Base-by-base conservation (phyloP, 2,888 invertebrate genomes). In the Pristionchus mayeri region DNA sequence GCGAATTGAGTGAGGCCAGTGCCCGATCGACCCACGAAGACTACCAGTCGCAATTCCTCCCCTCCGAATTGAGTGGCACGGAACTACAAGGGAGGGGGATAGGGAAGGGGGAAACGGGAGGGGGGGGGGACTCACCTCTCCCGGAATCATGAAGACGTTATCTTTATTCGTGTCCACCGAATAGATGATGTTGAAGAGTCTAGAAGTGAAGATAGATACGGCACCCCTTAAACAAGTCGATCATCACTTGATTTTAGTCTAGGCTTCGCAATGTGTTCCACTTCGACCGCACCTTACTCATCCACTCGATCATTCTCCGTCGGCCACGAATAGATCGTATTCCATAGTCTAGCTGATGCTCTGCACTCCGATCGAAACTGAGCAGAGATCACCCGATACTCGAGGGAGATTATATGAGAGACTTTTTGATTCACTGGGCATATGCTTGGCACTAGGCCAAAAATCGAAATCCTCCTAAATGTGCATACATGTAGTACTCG, bases 271-370 rank as follows among this genome's bases (percentile, higher is more conserved):
- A n/a, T n/a, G n/a, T n/a, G n/a, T n/a, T n/a, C n/a, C 4, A 24
- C 7, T n/a, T n/a, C n/a, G n/a, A 54, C 52, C 52, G 27, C 88
- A 88, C 87, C 94, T 94, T 93, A 95, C 93, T 63, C 94, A 88
- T 48, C 94, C 94, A 90, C 94, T 94, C 90, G n/a, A n/a, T n/a
- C n/a, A n/a, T n/a, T 94, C 94, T 71, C 94, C 89, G 90, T 95
- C 94, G 3, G 94, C 94, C 16, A 94, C 94, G 88, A 94, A 93
- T 3, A 94, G 85, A 80, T 93, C n/a, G n/a, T n/a, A n/a, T n/a
- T n/a, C n/a, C n/a, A n/a, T n/a, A n/a, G n/a, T n/a, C n/a, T n/a
- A n/a, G n/a, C n/a, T n/a, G n/a, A n/a, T n/a, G n/a, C n/a, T n/a
- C n/a, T n/a, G n/a, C n/a, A n/a, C n/a, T n/a, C n/a, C n/a, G n/a